These are phyloP conservation scores for Urophycis tenuis DNA, from an alignment of 2,797 vertebrate species.

Conservation along the genomic window DNA sequence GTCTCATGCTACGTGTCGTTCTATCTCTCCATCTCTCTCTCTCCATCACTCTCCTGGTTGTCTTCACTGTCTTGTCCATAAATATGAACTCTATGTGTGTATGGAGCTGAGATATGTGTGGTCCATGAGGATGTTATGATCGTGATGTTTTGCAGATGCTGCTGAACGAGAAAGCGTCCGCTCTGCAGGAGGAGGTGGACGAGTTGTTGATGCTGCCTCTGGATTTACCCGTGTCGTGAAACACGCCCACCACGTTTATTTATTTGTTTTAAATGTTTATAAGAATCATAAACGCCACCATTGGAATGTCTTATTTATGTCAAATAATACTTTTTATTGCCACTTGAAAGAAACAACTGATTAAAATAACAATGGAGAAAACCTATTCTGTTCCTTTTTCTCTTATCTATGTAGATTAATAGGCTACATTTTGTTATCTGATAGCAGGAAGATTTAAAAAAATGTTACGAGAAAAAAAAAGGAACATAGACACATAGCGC, in stretches of 20 bases:
- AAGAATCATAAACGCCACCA: background rate
- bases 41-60: background rate
- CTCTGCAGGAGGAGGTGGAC: conserved; percentile 86
- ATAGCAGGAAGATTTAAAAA: no score
- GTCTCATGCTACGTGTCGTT: background rate
- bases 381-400: background rate
- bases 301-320: background rate
- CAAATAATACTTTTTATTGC: background rate
- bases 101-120: background rate
- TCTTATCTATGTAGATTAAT: background rate
- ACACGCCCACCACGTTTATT: background rate
- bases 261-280: conserved; percentile 15
- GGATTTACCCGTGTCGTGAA: conserved; percentile 66
- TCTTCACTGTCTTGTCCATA: background rate
- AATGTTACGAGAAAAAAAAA: background rate
- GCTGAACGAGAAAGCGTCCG: conserved; percentile 85
- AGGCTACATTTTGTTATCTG: background rate
- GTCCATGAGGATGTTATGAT: conserved; percentile 16
- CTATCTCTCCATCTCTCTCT: background rate
- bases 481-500: background rate
- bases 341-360: conserved; percentile 11
- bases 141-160: conserved; percentile 78
- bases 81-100: background rate
- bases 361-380: conserved; percentile 25
- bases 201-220: conserved; percentile 76